Conservation (phyloP, 2,113 vertebrate genomes). For the Heliornis fulica region DNA sequence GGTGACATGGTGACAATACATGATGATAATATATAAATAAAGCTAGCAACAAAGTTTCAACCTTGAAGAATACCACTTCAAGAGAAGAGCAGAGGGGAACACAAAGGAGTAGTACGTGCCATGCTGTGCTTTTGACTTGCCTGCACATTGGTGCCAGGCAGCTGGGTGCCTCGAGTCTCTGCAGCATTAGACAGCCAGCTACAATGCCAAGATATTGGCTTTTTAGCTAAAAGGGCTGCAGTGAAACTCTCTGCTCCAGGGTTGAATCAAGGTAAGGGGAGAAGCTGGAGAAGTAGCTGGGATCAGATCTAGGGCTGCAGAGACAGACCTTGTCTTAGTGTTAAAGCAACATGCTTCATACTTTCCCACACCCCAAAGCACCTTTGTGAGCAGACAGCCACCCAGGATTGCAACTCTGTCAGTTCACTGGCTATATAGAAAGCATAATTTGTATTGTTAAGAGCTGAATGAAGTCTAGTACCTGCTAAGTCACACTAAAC, state of each 20-base stretch:
- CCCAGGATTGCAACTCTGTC: not conserved
- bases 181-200: not conserved
- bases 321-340: not conserved
- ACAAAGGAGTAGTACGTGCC: not conserved
- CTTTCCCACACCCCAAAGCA: not conserved
- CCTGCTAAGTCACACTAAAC: not conserved
- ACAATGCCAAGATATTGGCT: not conserved
- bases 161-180: not conserved
- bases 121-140: not conserved
- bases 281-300: not conserved
- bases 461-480: not conserved
- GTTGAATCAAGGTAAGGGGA: not conserved
- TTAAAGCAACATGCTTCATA: rapidly evolving
- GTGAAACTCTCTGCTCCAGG: not conserved
- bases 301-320: not conserved
- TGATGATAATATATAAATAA: not conserved
- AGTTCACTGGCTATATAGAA: not conserved
- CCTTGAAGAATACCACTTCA: not conserved
- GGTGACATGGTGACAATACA: not conserved
- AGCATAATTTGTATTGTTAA: not conserved
- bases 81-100: not conserved
- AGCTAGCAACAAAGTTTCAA: not conserved
- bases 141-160: not conserved
- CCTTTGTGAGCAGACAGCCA: not conserved
- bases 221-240: not conserved